A percentile compares a stretch with the other conserved stretches of the same genome.
These are phyloP conservation scores for Norana najaformis DNA, from an alignment of 2,888 invertebrate species.

Conservation along the genomic window DNA sequence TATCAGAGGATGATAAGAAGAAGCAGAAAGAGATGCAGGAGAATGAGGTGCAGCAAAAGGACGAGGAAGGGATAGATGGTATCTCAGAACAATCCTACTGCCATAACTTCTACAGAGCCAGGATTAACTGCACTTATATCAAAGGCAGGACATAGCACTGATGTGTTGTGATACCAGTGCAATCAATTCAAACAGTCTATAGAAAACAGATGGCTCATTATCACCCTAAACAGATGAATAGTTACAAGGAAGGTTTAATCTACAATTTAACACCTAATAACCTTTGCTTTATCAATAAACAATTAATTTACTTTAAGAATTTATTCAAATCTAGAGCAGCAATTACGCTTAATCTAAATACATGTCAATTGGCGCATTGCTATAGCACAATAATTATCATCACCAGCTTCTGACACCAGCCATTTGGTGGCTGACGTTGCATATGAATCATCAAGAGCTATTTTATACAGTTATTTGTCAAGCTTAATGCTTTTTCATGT, in stretches of 20 bases:
- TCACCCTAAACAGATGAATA: neutral
- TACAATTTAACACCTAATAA: neutral
- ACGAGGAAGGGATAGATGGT: neutral
- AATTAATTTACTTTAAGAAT: too few relatives aligned
- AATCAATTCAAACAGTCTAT: neutral
- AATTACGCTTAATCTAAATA: neutral
- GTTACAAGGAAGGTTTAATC: neutral
- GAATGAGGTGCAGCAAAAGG: neutral
- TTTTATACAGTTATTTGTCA: neutral
- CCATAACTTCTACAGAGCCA: neutral
- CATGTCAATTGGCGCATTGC: neutral
- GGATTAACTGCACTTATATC: neutral
- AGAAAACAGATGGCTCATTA: neutral
- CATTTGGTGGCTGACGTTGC: neutral
- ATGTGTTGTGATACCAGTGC: neutral
- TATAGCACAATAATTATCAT: neutral
- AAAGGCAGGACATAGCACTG: neutral
- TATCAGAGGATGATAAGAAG: neutral
- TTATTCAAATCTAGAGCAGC: neutral
- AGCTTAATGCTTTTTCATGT: neutral
- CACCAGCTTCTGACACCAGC: neutral
- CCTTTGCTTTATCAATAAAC: constrained; percentile 1
- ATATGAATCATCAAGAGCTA: neutral
- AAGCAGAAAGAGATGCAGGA: neutral
- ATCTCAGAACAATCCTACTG: neutral